Evolutionary conservation across 2,113 vertebrate species (phyloP).

Genomic region (Apaloderma vittatum): DNA sequence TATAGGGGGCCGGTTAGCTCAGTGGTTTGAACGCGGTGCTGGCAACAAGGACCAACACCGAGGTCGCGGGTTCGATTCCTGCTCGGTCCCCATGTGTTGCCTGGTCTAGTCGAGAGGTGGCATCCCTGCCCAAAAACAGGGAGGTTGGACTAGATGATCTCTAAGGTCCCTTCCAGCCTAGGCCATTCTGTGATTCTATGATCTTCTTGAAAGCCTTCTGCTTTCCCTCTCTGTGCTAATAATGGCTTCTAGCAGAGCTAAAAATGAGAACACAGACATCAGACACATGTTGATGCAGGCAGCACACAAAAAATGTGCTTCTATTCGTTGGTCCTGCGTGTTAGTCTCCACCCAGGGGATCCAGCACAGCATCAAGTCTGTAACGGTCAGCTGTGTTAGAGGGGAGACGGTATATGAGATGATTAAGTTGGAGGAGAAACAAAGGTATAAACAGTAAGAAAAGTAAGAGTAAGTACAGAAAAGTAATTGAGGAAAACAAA

Average conservation of each 20-base stretch:
- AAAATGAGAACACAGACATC: background rate
- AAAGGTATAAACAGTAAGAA: background rate
- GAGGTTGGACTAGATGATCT: no score
- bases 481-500: background rate
- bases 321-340: background rate
- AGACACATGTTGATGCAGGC: fast-evolving
- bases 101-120: no score
- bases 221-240: background rate
- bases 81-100: no score
- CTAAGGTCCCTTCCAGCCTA: no score
- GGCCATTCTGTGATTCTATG: no score
- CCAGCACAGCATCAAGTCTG: background rate
- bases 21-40: no score
- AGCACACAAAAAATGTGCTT: fast-evolving
- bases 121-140: no score
- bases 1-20: no score
- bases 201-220: background rate
- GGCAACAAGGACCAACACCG: no score
- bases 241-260: background rate
- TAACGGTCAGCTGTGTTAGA: background rate
- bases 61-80: no score
- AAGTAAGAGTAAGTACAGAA: background rate
- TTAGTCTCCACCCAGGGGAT: background rate
- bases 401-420: background rate
- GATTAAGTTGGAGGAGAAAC: fast-evolving